A percentile compares a stretch with the other conserved stretches of the same genome.
Conservation (phyloP, 2,113 vertebrate species). For the Pachyramphus minor region DNA sequence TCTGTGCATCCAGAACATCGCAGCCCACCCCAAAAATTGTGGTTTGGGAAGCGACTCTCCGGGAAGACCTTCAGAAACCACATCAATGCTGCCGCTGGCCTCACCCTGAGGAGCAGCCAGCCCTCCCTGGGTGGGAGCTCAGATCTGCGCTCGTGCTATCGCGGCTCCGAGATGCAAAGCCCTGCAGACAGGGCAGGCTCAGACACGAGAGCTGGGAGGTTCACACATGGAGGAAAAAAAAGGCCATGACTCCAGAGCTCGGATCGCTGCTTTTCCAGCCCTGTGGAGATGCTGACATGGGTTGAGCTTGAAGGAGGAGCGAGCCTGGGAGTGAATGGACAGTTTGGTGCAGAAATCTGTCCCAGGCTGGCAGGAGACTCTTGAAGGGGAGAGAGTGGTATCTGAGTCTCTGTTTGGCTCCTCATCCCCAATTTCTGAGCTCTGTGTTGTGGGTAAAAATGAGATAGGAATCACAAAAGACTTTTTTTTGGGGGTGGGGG, state of each 20-base stretch:
- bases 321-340: not conserved
- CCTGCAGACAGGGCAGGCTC: slow-evolving; percentile 38
- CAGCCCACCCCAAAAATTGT: not conserved
- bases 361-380: not conserved
- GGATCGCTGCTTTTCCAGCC: not conserved
- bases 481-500: not conserved
- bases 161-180: not conserved
- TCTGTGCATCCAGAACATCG: not conserved
- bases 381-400: not conserved
- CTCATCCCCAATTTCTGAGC: not conserved
- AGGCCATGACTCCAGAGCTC: not conserved
- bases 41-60: not conserved
- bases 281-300: accelerated
- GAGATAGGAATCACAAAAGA: not conserved
- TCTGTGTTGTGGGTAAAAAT: slow-evolving; percentile 23
- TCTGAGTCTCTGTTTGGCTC: not conserved
- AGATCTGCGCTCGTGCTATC: not conserved
- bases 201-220: not conserved
- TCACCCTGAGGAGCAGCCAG: slow-evolving; percentile 1
- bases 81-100: not conserved
- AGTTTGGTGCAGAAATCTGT: not conserved
- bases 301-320: not conserved
- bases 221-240: not conserved
- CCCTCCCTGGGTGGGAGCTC: slow-evolving; percentile 20
- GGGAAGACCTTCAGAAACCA: slow-evolving; percentile 25